Evolutionary conservation across 2,888 invertebrate genomes (phyloP), one percentile per base, ranked within the genome.

Genomic region (Nemapogon koenigi): DNA sequence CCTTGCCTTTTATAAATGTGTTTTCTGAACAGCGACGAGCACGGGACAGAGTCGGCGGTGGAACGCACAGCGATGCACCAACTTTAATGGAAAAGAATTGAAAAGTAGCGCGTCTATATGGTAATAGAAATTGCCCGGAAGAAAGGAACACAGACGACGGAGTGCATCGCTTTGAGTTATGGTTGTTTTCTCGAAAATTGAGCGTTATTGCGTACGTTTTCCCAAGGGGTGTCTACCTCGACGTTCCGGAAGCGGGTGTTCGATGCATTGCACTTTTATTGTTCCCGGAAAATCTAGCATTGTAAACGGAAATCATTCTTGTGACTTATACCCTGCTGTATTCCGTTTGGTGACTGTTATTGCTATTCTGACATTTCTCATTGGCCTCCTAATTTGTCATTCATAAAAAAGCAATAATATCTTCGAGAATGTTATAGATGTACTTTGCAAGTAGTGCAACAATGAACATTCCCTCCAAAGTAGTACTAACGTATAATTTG

Each of bases 31-130:
- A 62, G 61, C 52, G 56, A 53, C 59, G n/a, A n/a, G n/a, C n/a
- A n/a, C n/a, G 56, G 62, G 61, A 61, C 59, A 56, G 55, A 56
- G 54, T 46, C 55, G 59, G 48, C 56, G 57, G 56, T 55, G 58
- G 62, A 72, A 73, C 72, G 72, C 73, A 71, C 63, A 52, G 53
- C 70, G 65, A 70, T 73, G 73, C 69, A 71, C 69, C 71, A 71
- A 78, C 65, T 78, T 76, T 76, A 78, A 76, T 78, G 75, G 76
- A 76, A 76, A 76, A 76, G 78, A 76, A 76, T 76, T 76, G 76
- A 78, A 76, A 76, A 78, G 73, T 73, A 73, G 72, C 75, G 66
- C 65, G 69, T 78, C 78, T 78, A 76, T 78, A 78, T 78, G 78
- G 75, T 76, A 78, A 78, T 78, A 75, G 70, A 78, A 75, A 76